Conservation (phyloP, 2,113 vertebrate species). For the Sturnira hondurensis region DNA sequence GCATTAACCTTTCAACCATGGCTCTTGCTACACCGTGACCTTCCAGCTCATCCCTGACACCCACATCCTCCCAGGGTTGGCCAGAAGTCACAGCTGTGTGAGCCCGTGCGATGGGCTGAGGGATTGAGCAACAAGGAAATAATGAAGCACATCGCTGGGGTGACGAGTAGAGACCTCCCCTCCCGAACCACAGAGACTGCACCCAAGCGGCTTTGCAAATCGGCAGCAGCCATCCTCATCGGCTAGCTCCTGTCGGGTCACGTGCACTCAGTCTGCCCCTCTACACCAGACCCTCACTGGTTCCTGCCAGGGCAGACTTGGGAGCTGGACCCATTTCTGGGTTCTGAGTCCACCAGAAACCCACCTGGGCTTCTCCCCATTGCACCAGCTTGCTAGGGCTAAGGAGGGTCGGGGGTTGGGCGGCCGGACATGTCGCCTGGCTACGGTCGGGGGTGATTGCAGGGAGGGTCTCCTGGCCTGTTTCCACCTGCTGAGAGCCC, state of each 20-base stretch:
- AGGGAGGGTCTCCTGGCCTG: neutral
- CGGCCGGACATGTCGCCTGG: accelerated
- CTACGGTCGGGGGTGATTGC: neutral
- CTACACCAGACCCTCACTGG: neutral
- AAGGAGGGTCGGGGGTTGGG: neutral
- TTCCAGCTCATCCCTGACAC: neutral
- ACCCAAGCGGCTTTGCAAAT: neutral
- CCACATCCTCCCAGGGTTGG: neutral
- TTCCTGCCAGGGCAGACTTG: neutral
- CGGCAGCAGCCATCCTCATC: accelerated
- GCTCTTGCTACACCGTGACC: neutral
- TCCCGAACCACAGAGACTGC: accelerated
- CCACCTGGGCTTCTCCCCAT: neutral
- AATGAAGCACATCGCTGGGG: accelerated
- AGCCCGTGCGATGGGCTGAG: neutral
- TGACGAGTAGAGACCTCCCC: neutral
- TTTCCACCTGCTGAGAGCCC: neutral
- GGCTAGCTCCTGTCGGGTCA: accelerated
- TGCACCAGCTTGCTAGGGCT: no score
- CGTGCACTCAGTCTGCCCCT: accelerated
- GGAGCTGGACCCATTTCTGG: neutral
- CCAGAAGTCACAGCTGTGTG: neutral
- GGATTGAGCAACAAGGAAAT: neutral
- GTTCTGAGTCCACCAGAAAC: neutral
- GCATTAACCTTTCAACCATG: neutral